Evolutionary conservation across 2,113 vertebrate species (phyloP).

Genomic region (Gulo gulo): DNA sequence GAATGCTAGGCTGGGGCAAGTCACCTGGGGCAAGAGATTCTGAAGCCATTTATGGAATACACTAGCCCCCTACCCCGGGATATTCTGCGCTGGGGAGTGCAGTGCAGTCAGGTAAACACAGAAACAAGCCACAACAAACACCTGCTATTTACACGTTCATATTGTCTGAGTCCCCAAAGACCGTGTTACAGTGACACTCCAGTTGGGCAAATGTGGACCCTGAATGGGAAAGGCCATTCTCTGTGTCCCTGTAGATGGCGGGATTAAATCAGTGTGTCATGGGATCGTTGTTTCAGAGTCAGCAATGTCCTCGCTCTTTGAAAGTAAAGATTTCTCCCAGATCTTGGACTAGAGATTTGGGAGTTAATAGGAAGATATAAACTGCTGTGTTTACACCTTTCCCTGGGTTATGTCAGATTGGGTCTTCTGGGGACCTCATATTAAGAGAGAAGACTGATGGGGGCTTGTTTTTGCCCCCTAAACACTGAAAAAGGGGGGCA

Average conservation of each 20-base stretch:
- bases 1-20: not conserved
- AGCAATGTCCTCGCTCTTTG: not conserved
- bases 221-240: not conserved
- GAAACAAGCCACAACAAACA: not conserved
- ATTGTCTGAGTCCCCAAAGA: not conserved
- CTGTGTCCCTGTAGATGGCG: too few relatives aligned
- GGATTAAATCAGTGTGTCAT: not conserved
- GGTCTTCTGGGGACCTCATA: not conserved
- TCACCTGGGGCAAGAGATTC: not conserved
- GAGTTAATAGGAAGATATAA: not conserved
- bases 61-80: not conserved
- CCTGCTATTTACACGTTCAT: not conserved
- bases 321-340: not conserved
- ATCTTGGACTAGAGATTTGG: not conserved
- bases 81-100: not conserved
- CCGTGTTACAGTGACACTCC: too few relatives aligned
- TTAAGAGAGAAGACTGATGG: not conserved
- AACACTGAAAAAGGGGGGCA: not conserved
- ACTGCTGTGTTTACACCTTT: not conserved
- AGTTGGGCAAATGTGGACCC: not conserved
- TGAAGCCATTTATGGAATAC: not conserved
- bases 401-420: not conserved
- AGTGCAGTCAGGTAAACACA: not conserved
- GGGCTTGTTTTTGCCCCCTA: not conserved
- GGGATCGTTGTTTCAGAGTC: not conserved